Percentiles rank a stretch among this genome's conserved stretches.
Evolutionary conservation across 1,140 invertebrate species (phyloP).

Genomic region (Teleopsis dalmanni): DNA sequence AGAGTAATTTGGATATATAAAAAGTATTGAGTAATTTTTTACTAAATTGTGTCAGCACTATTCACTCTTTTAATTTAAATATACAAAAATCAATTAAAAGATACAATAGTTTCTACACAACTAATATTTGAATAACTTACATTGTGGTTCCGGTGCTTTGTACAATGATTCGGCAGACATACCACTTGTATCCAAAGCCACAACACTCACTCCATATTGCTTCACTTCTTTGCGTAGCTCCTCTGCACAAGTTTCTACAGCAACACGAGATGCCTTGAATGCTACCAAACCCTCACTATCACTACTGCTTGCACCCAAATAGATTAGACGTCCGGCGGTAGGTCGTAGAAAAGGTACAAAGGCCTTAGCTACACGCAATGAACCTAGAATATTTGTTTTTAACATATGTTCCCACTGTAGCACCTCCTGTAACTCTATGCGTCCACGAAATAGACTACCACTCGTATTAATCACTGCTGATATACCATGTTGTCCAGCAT

Average conservation of each 20-base stretch:
- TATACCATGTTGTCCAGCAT: conserved; percentile 72
- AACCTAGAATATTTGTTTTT: conserved; percentile 66
- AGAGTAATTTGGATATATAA: too few relatives aligned
- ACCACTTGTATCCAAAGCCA: conserved; percentile 64
- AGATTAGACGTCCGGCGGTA: conserved; percentile 52
- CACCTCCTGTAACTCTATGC: conserved; percentile 62
- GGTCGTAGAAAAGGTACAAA: conserved; percentile 61
- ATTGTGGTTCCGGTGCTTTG: conserved; percentile 49
- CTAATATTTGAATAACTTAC: conserved; percentile 42
- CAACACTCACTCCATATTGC: conserved; percentile 62
- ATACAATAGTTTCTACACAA: not conserved
- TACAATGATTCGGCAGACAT: conserved; percentile 58
- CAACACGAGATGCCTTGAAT: conserved; percentile 60
- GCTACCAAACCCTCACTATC: conserved; percentile 54
- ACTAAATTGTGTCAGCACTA: not conserved
- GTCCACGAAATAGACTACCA: conserved; percentile 60
- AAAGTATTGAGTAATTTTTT: too few relatives aligned
- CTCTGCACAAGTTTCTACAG: conserved; percentile 63
- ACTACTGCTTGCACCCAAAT: conserved; percentile 46
- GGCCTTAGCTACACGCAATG: conserved; percentile 63
- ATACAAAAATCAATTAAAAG: not conserved
- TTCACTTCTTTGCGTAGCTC: conserved; percentile 60
- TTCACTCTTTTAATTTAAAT: too few relatives aligned
- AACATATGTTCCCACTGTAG: conserved; percentile 70
- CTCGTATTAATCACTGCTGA: conserved; percentile 77